phyloP scores from a whole-genome alignment of 2,888 invertebrate species.

The Eutolmus rufibarbis region DNA sequence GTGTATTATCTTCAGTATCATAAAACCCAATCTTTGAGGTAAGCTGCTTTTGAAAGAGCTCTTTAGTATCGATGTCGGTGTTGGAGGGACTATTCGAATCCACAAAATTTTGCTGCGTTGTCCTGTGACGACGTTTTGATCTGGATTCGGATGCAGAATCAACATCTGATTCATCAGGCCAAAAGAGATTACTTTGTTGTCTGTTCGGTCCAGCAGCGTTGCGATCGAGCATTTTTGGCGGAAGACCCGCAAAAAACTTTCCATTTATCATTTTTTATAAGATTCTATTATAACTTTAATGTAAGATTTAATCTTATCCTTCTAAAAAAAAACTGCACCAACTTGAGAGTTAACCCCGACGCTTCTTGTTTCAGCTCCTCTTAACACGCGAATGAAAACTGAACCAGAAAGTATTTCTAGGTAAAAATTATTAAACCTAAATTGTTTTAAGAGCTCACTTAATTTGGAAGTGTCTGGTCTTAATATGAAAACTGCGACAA shows the following conservation, averaged over 20 bases:
- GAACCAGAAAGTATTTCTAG: conserved; percentile 8
- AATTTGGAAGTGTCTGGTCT: conserved; percentile 45
- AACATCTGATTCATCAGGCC: conserved; percentile 60
- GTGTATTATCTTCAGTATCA: conserved; percentile 53
- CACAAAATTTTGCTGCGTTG: conserved; percentile 31
- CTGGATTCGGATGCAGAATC: conserved; percentile 55
- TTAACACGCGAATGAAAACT: conserved; percentile 8
- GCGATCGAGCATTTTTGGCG: conserved; percentile 60
- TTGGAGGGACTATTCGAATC: not conserved
- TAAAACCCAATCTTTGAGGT: conserved; percentile 61
- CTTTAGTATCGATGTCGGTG: conserved; percentile 52
- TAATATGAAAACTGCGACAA: conserved; percentile 13
- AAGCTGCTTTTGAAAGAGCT: conserved; percentile 59
- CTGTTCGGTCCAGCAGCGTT: conserved; percentile 53
- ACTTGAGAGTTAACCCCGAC: conserved; percentile 50
- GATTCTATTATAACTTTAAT: not conserved
- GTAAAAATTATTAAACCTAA: conserved; percentile 26
- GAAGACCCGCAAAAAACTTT: conserved; percentile 61
- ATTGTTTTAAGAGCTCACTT: conserved; percentile 6
- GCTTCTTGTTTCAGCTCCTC: not conserved
- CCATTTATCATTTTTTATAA: conserved; percentile 58
- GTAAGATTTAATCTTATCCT: conserved; percentile 8
- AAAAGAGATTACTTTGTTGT: conserved; percentile 60
- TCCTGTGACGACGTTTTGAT: conserved; percentile 50
- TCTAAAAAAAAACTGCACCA: conserved; percentile 55